Conservation (phyloP, 2,113 vertebrate genomes). For the Petrocephalus zakoni region DNA sequence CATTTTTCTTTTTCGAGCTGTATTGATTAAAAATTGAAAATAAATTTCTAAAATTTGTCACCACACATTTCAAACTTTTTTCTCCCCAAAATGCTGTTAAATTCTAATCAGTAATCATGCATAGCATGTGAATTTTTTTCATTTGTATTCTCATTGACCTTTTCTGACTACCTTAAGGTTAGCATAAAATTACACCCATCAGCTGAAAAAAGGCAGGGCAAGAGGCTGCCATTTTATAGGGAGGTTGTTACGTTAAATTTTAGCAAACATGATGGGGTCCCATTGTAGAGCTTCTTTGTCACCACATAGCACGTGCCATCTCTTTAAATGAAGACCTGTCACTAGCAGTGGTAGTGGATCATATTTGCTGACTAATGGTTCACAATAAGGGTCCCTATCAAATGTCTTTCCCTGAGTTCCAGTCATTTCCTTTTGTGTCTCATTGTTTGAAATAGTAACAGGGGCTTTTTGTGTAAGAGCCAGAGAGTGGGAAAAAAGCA, state of each 20-base stretch:
- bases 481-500: background rate
- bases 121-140: background rate
- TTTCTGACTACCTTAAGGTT: background rate
- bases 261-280: slow-evolving; percentile 6
- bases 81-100: background rate
- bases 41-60: background rate
- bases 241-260: background rate
- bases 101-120: background rate
- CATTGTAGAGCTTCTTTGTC: background rate
- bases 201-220: background rate
- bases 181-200: background rate
- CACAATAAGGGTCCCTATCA: background rate
- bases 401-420: background rate
- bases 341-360: background rate
- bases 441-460: background rate
- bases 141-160: background rate
- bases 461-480: background rate
- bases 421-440: background rate
- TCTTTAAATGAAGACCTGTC: slow-evolving; percentile 17
- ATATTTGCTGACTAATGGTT: slow-evolving; percentile 9
- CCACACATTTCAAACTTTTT: background rate
- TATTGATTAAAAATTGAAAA: background rate
- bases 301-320: background rate
- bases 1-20: background rate
- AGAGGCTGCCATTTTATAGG: background rate